These are phyloP conservation scores for Acanthosepion lycidas DNA, from an alignment of 2,888 invertebrate genomes.

Conservation along the genomic window DNA sequence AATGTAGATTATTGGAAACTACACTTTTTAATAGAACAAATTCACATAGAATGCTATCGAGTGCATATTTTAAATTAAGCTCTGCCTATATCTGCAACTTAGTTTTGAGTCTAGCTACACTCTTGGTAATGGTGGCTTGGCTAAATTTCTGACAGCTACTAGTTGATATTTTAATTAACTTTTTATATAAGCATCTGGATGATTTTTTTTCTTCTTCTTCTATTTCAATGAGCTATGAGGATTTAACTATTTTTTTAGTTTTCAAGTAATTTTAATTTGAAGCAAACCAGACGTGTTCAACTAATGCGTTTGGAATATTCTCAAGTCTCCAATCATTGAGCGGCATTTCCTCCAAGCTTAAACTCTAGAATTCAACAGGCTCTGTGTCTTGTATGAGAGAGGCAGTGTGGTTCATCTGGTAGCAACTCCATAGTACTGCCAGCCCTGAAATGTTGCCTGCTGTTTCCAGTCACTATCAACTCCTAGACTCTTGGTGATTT, in stretches of 20 bases:
- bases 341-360: slow-evolving; percentile 41
- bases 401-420: slow-evolving; percentile 23
- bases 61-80: background rate
- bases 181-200: no score
- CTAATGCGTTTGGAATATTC: background rate
- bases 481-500: slow-evolving; percentile 45
- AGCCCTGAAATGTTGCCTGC: slow-evolving; percentile 24
- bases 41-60: background rate
- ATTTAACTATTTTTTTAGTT: slow-evolving; percentile 24
- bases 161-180: background rate
- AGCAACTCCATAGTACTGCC: slow-evolving; percentile 44
- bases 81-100: background rate
- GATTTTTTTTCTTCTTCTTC: no score
- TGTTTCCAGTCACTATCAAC: slow-evolving; percentile 41
- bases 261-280: slow-evolving; percentile 17
- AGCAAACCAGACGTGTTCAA: background rate
- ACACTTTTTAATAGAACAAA: background rate
- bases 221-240: slow-evolving; percentile 9
- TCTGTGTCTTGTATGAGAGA: background rate
- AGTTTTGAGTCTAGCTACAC: background rate
- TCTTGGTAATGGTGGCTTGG: background rate
- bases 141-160: slow-evolving; percentile 2
- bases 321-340: background rate
- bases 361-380: slow-evolving; percentile 45
- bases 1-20: no score